phyloP scores from a whole-genome alignment of 2,113 vertebrate genomes.

The Ailurus styani region DNA sequence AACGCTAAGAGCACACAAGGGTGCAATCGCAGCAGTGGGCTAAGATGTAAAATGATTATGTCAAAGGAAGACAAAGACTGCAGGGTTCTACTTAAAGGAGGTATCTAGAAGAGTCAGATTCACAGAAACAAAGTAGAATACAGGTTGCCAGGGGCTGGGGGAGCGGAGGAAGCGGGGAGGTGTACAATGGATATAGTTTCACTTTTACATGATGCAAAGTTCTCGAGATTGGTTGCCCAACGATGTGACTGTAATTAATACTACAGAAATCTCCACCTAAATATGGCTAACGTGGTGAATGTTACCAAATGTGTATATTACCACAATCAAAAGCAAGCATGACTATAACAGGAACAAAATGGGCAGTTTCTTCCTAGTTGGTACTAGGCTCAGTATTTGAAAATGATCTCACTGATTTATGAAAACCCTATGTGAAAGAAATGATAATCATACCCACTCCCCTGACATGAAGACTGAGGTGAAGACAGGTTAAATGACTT shows the following conservation, averaged over 20 bases:
- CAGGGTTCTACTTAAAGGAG: not conserved
- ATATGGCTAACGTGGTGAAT: not conserved
- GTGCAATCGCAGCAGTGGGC: not conserved
- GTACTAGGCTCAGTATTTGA: not conserved
- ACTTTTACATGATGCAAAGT: not conserved
- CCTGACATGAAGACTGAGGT: not conserved
- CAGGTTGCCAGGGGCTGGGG: fast-evolving
- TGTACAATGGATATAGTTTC: not conserved
- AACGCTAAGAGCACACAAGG: not conserved
- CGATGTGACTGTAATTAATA: not conserved
- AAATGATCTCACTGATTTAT: not conserved
- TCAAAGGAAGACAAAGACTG: not conserved
- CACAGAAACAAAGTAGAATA: not conserved
- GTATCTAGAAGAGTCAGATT: not conserved
- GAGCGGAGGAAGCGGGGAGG: no score
- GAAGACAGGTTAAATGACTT: no score
- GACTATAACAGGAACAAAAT: not conserved
- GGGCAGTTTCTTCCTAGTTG: not conserved
- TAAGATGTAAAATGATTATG: not conserved
- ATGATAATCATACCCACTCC: not conserved
- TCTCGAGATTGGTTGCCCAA: not conserved
- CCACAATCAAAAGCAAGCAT: not conserved
- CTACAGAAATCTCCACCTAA: not conserved
- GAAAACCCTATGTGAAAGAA: not conserved
- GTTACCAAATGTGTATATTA: not conserved